Base-by-base conservation (phyloP, 2,113 vertebrate species). In the Ptychochromis oligacanthus region DNA sequence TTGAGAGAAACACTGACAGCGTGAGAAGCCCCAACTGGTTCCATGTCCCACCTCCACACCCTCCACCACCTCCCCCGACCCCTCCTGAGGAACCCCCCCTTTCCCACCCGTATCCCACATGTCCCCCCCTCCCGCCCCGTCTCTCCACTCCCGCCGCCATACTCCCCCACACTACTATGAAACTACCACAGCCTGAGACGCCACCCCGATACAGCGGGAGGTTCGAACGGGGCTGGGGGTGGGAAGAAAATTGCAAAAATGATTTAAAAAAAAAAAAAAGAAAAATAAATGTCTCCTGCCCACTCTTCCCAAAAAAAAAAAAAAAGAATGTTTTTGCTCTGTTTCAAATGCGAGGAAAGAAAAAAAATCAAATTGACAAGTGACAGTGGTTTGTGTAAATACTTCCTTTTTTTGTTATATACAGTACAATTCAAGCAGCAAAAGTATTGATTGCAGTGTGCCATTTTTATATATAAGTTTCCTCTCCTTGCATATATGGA, bases 1-100 rank as follows among this genome's bases (percentile, higher is more conserved):
- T 94, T 98, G 91, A 97, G 96, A 94, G 97, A 98, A 95, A 97
- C 97, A 79, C 65, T 96, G 88, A 93, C 93, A 80, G 95, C 90
- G 77, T 95, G 94, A 94, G 84, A 92, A 88, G 70, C 87, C 54
- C 84, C 84, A 79, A 55, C 79, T 77, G 79, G 78, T 75, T 83
- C 83, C 17, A 74, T 76, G 34, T 75, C 83, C 82, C 83, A 79
- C 78, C 76, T 55, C 72, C 60, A 52, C 82, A 67, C 80, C 76
- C 72, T 78, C 15, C 75, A 59, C 74, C 59, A 31, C 89, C 83
- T 81, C 77, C 72, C 76, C 80, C 34, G 4, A 83, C 24, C 89
- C 91, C 86, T 20, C 75, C 91, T 54, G 59, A 88, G 86, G 80
- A 52, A 80, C 82, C 57, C 57, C 72, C 40, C 20, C 24, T 26